phyloP scores from a whole-genome alignment of 2,113 vertebrate species.

The Spheniscus mendiculus region DNA sequence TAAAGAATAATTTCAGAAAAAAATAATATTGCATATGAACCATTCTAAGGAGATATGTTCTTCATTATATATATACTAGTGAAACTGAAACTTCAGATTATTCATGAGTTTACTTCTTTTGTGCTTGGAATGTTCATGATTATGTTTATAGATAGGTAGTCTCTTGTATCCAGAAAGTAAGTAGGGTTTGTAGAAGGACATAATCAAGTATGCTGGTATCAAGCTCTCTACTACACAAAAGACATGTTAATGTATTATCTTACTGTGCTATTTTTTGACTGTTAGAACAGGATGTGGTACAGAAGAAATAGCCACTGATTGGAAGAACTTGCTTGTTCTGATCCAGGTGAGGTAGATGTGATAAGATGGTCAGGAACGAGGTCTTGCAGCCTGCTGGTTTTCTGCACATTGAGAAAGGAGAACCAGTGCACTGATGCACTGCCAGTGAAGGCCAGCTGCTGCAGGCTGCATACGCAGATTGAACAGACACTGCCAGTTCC shows the following conservation, averaged over 20 bases:
- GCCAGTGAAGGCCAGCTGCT: not conserved
- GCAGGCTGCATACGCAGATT: not conserved
- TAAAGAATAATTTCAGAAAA: not conserved
- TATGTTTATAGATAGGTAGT: not conserved
- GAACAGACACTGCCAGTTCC: not conserved
- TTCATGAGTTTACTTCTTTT: not conserved
- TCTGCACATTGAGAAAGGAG: not conserved
- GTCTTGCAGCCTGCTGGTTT: not conserved
- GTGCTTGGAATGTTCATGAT: not conserved
- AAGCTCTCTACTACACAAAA: not conserved
- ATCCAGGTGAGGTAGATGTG: not conserved
- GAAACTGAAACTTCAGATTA: not conserved
- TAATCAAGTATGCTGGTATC: not conserved
- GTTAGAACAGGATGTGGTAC: not conserved
- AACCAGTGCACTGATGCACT: accelerated
- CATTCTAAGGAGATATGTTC: not conserved
- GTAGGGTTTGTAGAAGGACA: not conserved
- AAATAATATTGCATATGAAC: not conserved
- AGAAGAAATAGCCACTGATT: not conserved
- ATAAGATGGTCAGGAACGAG: not conserved
- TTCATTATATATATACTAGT: not conserved
- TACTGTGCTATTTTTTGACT: not conserved
- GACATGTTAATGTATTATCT: not conserved
- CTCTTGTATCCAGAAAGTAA: not conserved
- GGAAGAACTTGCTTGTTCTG: not conserved